A percentile compares a stretch with the other conserved stretches of the same genome.
Evolutionary conservation across 2,113 vertebrate species (phyloP).

Genomic region (Percopsis transmontana): DNA sequence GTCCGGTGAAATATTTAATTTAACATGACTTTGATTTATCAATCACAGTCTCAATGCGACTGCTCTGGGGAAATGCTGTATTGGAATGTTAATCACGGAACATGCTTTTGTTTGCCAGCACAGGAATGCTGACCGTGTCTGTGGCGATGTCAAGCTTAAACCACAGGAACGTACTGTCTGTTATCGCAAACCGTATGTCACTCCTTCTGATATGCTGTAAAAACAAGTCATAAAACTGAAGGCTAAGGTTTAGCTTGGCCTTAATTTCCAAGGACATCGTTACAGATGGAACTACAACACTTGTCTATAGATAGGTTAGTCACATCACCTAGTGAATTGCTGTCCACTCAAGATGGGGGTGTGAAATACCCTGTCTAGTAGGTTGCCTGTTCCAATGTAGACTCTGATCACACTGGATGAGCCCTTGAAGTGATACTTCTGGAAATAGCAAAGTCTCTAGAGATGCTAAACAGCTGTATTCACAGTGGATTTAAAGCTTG

Average conservation of each 20-base stretch:
- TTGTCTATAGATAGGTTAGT: conserved; percentile 31
- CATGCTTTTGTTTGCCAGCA: conserved; percentile 31
- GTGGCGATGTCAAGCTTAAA: conserved; percentile 26
- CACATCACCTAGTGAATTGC: conserved; percentile 2
- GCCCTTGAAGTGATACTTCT: conserved; percentile 43
- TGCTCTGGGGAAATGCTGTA: conserved; percentile 12
- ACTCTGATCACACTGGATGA: conserved; percentile 39
- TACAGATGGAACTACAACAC: background rate
- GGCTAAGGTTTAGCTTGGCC: conserved; percentile 25
- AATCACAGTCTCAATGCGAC: background rate
- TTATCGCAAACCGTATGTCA: background rate
- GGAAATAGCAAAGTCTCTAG: conserved; percentile 41
- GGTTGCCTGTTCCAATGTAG: conserved; percentile 9
- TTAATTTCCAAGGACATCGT: conserved; percentile 33
- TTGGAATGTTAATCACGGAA: conserved; percentile 41
- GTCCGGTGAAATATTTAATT: too few relatives aligned
- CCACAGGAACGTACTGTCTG: background rate
- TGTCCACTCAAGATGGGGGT: conserved; percentile 24
- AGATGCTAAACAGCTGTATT: conserved; percentile 66
- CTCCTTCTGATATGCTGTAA: conserved; percentile 10
- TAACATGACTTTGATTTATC: conserved; percentile 15
- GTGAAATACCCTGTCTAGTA: conserved; percentile 35
- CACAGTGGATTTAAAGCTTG: conserved; percentile 46
- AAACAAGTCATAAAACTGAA: conserved; percentile 32
- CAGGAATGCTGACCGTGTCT: conserved; percentile 43